Evolutionary conservation across 2,113 vertebrate species (phyloP).

Genomic region (Eulacestoma nigropectus): DNA sequence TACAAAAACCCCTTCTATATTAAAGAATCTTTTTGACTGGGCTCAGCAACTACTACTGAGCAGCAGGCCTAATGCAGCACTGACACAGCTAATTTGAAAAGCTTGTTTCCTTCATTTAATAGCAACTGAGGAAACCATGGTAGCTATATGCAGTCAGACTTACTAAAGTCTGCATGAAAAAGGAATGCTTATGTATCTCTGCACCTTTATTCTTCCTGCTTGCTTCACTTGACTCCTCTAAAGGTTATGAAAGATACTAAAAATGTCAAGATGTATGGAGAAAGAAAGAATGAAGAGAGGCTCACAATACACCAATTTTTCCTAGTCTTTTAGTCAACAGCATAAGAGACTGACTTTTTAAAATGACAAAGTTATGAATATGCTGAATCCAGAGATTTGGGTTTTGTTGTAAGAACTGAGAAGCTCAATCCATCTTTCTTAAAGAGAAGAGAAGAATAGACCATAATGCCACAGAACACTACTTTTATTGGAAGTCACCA

Average conservation of each 20-base stretch:
- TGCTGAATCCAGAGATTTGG: neutral
- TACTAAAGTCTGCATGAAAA: neutral
- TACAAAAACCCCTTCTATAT: fast-evolving
- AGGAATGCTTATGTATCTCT: neutral
- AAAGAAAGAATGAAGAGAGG: neutral
- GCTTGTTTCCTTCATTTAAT: neutral
- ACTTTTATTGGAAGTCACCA: neutral
- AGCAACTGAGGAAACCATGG: neutral
- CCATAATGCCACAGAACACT: neutral
- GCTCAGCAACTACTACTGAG: neutral
- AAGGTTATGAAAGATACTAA: neutral
- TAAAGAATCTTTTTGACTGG: neutral
- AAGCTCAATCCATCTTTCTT: neutral
- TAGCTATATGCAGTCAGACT: neutral
- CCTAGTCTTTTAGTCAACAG: neutral
- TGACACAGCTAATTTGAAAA: neutral
- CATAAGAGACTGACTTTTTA: neutral
- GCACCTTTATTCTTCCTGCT: neutral
- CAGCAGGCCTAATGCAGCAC: neutral
- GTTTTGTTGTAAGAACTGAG: neutral
- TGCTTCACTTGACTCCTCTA: neutral
- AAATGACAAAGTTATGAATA: neutral
- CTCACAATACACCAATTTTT: neutral
- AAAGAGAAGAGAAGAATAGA: neutral
- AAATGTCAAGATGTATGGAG: neutral